These are phyloP conservation scores for Pyralis farinalis DNA, from an alignment of 2,888 invertebrate genomes.

Conservation along the genomic window DNA sequence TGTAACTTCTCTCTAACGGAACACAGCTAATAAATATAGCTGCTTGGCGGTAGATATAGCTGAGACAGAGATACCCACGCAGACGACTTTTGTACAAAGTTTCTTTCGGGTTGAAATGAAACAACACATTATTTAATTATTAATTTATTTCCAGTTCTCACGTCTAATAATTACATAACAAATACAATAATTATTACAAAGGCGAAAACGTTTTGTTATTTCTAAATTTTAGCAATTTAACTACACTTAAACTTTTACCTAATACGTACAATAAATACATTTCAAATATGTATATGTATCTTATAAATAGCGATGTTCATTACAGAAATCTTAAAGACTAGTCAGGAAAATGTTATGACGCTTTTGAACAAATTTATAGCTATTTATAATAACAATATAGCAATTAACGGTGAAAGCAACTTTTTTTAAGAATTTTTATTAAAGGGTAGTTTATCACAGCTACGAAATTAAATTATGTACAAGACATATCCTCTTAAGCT, in stretches of 20 bases:
- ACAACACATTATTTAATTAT: slow-evolving; percentile 24
- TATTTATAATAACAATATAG: neutral
- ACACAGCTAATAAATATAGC: no score
- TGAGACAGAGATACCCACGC: no score
- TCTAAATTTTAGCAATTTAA: slow-evolving; percentile 41
- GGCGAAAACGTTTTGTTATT: slow-evolving; percentile 48
- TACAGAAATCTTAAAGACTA: slow-evolving; percentile 59
- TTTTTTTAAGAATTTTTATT: slow-evolving; percentile 35
- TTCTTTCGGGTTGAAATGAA: no score
- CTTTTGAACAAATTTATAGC: slow-evolving; percentile 5
- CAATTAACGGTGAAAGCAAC: slow-evolving; percentile 7
- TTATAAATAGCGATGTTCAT: slow-evolving; percentile 38
- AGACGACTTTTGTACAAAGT: no score
- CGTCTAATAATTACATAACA: slow-evolving; percentile 50
- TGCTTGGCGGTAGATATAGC: no score
- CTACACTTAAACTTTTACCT: slow-evolving; percentile 33
- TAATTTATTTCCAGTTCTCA: slow-evolving; percentile 53
- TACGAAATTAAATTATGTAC: slow-evolving; percentile 64
- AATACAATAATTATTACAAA: slow-evolving; percentile 49
- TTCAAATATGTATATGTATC: slow-evolving; percentile 40
- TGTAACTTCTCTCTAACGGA: no score
- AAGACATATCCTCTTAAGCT: slow-evolving; percentile 28
- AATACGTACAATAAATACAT: slow-evolving; percentile 64
- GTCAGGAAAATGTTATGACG: slow-evolving; percentile 45
- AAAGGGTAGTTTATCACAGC: slow-evolving; percentile 72